phyloP scores from a whole-genome alignment of 1,140 invertebrate genomes.

The Hylyphantes graminicola region DNA sequence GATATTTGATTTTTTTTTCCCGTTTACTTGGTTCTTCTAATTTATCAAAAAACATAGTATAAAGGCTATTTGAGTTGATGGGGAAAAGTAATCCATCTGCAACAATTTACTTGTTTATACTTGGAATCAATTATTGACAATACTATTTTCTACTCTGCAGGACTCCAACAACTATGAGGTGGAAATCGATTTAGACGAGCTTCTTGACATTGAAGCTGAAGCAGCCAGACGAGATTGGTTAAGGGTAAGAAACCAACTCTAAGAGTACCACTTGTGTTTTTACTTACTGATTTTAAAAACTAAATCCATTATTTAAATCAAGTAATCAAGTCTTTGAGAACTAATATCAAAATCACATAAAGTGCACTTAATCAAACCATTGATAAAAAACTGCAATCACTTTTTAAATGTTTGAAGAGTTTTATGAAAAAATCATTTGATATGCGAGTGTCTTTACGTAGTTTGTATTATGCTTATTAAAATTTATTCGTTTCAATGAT shows the following conservation, averaged over 20 bases:
- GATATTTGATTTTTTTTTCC: too few species aligned
- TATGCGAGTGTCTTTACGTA: too few species aligned
- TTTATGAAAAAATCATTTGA: too few species aligned
- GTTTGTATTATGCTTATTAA: too few species aligned
- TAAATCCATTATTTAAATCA: background rate
- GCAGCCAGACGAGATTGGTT: slow-evolving; percentile 83
- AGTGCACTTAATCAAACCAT: background rate
- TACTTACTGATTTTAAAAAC: background rate
- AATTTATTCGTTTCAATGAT: too few species aligned
- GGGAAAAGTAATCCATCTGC: too few species aligned
- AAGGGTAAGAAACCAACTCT: slow-evolving; percentile 74
- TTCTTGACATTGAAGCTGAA: slow-evolving; percentile 90
- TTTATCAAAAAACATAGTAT: too few species aligned
- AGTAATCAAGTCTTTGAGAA: background rate
- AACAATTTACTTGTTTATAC: too few species aligned
- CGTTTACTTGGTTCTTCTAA: too few species aligned
- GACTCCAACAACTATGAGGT: slow-evolving; percentile 74
- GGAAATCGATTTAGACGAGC: slow-evolving; percentile 92
- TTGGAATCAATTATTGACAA: too few species aligned
- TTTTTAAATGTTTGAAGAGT: background rate
- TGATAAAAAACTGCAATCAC: background rate
- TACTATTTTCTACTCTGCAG: slow-evolving; percentile 61
- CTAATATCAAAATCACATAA: background rate
- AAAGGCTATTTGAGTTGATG: too few species aligned
- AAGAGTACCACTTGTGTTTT: background rate